A percentile compares a stretch with the other conserved stretches of the same genome.
Conservation (phyloP, 2,797 vertebrate genomes). For the Coccyzus lansbergi region DNA sequence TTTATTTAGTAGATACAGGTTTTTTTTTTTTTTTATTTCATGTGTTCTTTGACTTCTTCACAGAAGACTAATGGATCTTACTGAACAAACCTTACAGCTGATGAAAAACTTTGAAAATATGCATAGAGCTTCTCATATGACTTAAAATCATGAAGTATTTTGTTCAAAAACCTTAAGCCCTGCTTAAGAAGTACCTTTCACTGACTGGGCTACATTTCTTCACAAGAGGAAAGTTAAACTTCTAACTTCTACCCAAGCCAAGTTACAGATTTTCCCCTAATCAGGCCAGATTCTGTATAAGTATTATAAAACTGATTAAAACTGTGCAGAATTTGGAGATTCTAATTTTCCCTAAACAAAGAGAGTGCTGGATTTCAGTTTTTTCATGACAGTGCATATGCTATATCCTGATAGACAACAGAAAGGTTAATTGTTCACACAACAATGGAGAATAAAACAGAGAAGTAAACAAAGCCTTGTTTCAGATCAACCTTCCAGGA, state of each 20-base stretch:
- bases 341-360: conserved; percentile 6
- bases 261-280: background rate
- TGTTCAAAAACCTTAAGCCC: background rate
- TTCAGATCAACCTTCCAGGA: conserved; percentile 75
- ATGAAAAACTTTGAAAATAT: background rate
- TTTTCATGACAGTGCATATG: background rate
- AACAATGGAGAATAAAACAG: background rate
- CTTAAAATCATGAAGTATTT: background rate
- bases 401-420: background rate
- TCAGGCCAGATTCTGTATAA: background rate
- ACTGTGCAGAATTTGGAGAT: background rate
- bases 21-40: background rate
- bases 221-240: background rate
- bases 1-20: background rate
- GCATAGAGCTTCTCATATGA: background rate
- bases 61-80: background rate
- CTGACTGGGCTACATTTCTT: background rate
- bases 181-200: background rate
- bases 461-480: conserved; percentile 54
- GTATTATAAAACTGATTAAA: background rate
- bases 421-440: background rate
- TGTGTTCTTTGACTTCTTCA: background rate
- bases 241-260: background rate
- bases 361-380: background rate
- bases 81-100: background rate